phyloP scores from a whole-genome alignment of 2,888 invertebrate species.

The Drosophila koepferae region DNA sequence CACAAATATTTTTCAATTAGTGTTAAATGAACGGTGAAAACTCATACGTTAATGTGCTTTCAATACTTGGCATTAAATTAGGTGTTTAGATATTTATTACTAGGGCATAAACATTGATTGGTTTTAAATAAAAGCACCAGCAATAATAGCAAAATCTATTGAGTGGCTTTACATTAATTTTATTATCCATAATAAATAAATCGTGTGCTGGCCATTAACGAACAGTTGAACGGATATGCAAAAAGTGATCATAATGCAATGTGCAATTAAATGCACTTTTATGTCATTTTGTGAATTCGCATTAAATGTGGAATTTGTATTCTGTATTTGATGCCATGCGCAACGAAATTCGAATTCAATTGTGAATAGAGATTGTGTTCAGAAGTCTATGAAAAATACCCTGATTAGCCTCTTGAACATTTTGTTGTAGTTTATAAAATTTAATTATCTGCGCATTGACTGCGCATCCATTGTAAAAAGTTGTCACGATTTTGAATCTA shows the following conservation, averaged over 20 bases:
- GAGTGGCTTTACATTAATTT: not conserved
- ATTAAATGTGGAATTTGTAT: slow-evolving; percentile 35
- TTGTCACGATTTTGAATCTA: slow-evolving; percentile 4
- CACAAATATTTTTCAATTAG: not conserved
- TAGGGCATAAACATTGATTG: slow-evolving; percentile 5
- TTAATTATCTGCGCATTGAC: slow-evolving; percentile 51
- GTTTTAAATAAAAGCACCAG: not conserved
- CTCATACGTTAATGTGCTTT: slow-evolving; percentile 8
- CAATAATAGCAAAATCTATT: not conserved
- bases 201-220: slow-evolving; percentile 13
- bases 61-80: not conserved
- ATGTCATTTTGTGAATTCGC: slow-evolving; percentile 36
- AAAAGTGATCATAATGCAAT: slow-evolving; percentile 34
- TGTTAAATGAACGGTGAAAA: not conserved
- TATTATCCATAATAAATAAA: slow-evolving; percentile 12
- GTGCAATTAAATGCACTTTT: slow-evolving; percentile 49
- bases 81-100: not conserved
- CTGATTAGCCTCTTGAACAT: slow-evolving; percentile 36
- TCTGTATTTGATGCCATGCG: slow-evolving; percentile 36
- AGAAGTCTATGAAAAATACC: slow-evolving; percentile 24
- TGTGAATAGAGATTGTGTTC: slow-evolving; percentile 35
- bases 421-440: slow-evolving; percentile 38
- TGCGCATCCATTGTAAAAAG: slow-evolving; percentile 23
- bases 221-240: slow-evolving; percentile 32
- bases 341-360: slow-evolving; percentile 45